Percentiles rank a stretch among this genome's conserved stretches.
Conservation (phyloP, 2,797 vertebrate species). For the Bufotes viridis region DNA sequence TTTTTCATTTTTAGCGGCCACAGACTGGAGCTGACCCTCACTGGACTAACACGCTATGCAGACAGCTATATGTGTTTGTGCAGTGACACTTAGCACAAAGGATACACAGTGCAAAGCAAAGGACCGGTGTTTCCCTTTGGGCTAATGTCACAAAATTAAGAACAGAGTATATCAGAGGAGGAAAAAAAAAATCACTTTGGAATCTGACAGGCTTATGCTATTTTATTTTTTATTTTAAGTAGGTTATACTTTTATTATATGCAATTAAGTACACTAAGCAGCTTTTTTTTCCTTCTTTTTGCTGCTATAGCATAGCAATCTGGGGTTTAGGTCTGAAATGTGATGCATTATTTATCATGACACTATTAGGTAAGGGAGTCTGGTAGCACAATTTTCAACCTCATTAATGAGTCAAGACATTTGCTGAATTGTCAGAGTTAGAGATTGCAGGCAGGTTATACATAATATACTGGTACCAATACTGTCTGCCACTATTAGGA, state of each 20-base stretch:
- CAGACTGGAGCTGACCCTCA: conserved; percentile 83
- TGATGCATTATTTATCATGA: conserved; percentile 35
- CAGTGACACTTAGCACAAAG: conserved; percentile 77
- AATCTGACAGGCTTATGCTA: conserved; percentile 6
- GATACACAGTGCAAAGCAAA: conserved; percentile 74
- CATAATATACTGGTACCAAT: conserved; percentile 10
- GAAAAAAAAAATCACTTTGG: conserved; percentile 63
- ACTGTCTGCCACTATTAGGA: not conserved
- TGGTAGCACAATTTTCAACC: conserved; percentile 21
- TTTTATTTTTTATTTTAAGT: not conserved
- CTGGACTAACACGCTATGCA: conserved; percentile 83
- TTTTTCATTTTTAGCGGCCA: conserved; percentile 91
- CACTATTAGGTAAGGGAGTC: conserved; percentile 33
- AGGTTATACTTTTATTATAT: not conserved
- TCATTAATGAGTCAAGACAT: conserved; percentile 29
- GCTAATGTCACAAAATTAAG: conserved; percentile 74
- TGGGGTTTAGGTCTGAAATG: conserved; percentile 1
- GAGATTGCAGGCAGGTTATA: not conserved
- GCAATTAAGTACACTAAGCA: not conserved
- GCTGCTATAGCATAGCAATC: not conserved
- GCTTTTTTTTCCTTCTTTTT: not conserved
- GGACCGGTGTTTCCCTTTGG: conserved; percentile 78
- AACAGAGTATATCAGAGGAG: conserved; percentile 59
- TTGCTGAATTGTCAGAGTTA: conserved; percentile 26
- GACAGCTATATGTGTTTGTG: conserved; percentile 74